Evolutionary conservation across 64 coral and sea anemone genomes (phyloP).

Genomic region (Actinia equina): DNA sequence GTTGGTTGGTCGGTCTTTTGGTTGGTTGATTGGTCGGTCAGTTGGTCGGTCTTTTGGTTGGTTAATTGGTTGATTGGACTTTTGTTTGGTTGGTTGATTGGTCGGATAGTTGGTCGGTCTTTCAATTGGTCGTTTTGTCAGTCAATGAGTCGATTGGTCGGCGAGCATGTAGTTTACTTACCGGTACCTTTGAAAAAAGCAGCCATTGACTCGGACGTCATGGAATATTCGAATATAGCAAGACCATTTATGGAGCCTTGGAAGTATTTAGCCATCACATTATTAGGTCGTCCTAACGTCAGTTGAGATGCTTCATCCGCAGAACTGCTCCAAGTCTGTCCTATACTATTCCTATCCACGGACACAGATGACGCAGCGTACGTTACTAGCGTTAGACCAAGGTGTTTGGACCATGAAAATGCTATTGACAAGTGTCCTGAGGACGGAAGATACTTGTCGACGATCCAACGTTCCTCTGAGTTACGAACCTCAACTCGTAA

Average conservation of each 20-base stretch:
- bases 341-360: constrained; percentile 8
- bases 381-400: constrained; percentile 21
- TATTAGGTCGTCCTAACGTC: constrained; percentile 12
- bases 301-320: not conserved
- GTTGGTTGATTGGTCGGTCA: not conserved
- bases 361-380: not conserved
- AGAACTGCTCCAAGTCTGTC: not conserved
- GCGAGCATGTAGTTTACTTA: too few relatives aligned
- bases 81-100: not conserved
- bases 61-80: not conserved
- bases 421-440: not conserved
- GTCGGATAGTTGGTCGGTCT: not conserved
- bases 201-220: constrained; percentile 7
- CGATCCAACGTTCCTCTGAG: not conserved
- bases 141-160: not conserved
- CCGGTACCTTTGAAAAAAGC: constrained; percentile 27
- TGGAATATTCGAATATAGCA: constrained; percentile 18
- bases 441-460: not conserved
- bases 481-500: not conserved
- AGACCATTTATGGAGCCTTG: constrained; percentile 18
- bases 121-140: not conserved
- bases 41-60: not conserved
- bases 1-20: not conserved
- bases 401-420: constrained; percentile 29
- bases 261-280: not conserved